Evolutionary conservation across 2,888 invertebrate genomes (phyloP).

Genomic region (Frankliniella fusca): DNA sequence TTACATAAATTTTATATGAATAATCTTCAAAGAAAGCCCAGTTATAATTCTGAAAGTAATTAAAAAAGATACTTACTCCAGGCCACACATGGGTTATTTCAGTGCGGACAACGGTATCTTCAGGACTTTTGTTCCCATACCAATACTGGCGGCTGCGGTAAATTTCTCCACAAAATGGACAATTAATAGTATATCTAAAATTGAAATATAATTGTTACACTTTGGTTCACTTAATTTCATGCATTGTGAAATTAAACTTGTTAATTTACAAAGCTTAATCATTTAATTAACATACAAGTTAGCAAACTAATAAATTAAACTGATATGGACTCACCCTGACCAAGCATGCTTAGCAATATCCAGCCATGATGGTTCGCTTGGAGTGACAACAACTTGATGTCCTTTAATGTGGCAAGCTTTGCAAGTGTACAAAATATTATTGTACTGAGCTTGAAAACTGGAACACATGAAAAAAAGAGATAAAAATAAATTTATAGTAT

Average conservation of each 20-base stretch:
- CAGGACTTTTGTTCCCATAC: slow-evolving; percentile 74
- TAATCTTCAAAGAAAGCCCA: no score
- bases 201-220: slow-evolving; percentile 13
- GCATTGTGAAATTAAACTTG: no score
- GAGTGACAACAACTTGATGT: slow-evolving; percentile 57
- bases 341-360: slow-evolving; percentile 70
- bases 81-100: slow-evolving; percentile 69
- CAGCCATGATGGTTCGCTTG: slow-evolving; percentile 58
- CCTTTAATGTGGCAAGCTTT: slow-evolving; percentile 61
- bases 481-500: not conserved
- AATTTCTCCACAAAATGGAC: slow-evolving; percentile 68
- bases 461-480: slow-evolving; percentile 35
- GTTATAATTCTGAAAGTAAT: no score
- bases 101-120: slow-evolving; percentile 60
- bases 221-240: not conserved
- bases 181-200: slow-evolving; percentile 62
- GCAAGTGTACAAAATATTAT: slow-evolving; percentile 64
- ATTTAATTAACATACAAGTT: no score
- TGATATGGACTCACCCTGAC: slow-evolving; percentile 58
- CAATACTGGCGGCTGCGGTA: slow-evolving; percentile 71
- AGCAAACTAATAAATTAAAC: slow-evolving; percentile 14
- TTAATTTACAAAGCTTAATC: no score
- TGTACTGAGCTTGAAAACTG: slow-evolving; percentile 70
- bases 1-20: not conserved
- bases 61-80: slow-evolving; percentile 48